A percentile compares a stretch with the other conserved stretches of the same genome.
Evolutionary conservation across 2,797 vertebrate species (phyloP).

Genomic region (Miichthys miiuy): DNA sequence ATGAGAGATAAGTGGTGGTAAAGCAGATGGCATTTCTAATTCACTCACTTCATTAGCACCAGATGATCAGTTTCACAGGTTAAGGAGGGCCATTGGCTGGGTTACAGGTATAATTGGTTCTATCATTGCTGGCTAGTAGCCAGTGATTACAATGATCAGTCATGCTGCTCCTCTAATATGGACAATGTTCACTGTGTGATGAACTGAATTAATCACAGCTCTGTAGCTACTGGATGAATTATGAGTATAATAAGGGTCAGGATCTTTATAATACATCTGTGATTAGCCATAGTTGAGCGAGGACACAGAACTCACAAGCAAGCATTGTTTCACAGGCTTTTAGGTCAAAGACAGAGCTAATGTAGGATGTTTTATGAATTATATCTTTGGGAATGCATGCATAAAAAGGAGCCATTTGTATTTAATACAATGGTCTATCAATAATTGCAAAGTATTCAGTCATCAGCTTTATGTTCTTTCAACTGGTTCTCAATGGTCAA

Average conservation of each 20-base stretch:
- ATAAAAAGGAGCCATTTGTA: slow-evolving; percentile 24
- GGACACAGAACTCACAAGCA: slow-evolving; percentile 20
- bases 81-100: slow-evolving; percentile 71
- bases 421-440: slow-evolving; percentile 13
- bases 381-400: not conserved
- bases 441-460: slow-evolving; percentile 24
- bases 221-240: slow-evolving; percentile 62
- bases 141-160: slow-evolving; percentile 71
- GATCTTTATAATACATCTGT: slow-evolving; percentile 65
- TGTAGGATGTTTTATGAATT: slow-evolving; percentile 22
- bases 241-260: slow-evolving; percentile 60
- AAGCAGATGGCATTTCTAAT: slow-evolving; percentile 78
- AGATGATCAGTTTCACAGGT: slow-evolving; percentile 79
- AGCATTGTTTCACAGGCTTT: slow-evolving; percentile 32
- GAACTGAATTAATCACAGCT: slow-evolving; percentile 73
- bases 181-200: slow-evolving; percentile 67
- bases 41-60: slow-evolving; percentile 77
- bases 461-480: slow-evolving; percentile 13
- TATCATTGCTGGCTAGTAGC: slow-evolving; percentile 66
- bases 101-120: slow-evolving; percentile 77
- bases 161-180: slow-evolving; percentile 70
- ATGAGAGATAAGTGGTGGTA: slow-evolving; percentile 46
- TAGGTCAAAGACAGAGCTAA: slow-evolving; percentile 33
- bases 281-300: slow-evolving; percentile 47
- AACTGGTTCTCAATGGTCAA: not conserved